Base-by-base conservation (phyloP, 64 coral and sea anemone genomes). In the Pocillopora damicornis region DNA sequence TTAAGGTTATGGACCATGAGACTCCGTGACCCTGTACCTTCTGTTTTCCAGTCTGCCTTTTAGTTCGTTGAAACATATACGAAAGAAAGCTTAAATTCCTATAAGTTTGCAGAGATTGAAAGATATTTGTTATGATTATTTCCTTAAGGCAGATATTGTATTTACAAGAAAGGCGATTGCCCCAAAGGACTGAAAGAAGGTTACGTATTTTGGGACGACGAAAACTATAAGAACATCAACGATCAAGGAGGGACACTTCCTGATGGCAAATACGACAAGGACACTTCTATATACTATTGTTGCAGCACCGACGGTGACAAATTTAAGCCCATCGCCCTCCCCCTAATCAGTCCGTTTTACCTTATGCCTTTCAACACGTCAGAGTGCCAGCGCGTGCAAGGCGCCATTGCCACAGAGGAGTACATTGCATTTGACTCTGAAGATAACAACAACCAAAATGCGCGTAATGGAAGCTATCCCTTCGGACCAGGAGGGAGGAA, bases 391-490 rank as follows among this genome's bases (percentile, higher is more conserved):
- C 76, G 75, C 0, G 87, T 89, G 36, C 20, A 87, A 20, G 88
- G 88, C 63, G 88, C 92, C 15, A 20, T 90, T 9, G 75, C 74
- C 56, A 74, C 83, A 5, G 18, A 38, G 15, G 92, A 94, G 60
- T 94, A 76, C 62, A 73, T 94, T 9, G 65, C 61, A 16, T 87
- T 81, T 75, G 76, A 94, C 60, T 86, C 74, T 5, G 88, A 90
- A 45, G 88, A 90, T 6, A 20, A 5, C 8, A 37, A 20, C 11
- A 79, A 77, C 61, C 67, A 35, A 59, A 75, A 85, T 65, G 15
- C 20, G 12, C 22, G 26, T 9, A 42, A 23, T 15, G 81, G 81
- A 14, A 85, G 81, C 20, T 73, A 85, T 85, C 81, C 81, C 18
- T 58, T 72, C 65, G 81, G 81, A 18, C 65, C 37, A 58, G 81